phyloP scores from a whole-genome alignment of 2,113 vertebrate species.

The Meleagris gallopavo region DNA sequence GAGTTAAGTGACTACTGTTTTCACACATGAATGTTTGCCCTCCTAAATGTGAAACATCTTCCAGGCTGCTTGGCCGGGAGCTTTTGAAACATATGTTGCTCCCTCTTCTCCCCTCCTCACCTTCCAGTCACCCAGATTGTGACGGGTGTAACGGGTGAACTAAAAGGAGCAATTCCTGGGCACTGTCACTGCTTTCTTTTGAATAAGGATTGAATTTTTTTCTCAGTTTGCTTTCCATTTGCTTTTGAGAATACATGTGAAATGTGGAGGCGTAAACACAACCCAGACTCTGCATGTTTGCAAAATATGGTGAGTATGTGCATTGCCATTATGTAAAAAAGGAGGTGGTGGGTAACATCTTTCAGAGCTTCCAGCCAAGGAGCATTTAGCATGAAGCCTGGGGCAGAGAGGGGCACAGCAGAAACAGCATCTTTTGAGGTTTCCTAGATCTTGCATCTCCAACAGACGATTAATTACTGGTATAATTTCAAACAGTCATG shows the following conservation, averaged over 20 bases:
- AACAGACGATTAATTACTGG: background rate
- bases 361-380: background rate
- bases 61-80: background rate
- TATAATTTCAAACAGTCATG: background rate
- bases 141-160: background rate
- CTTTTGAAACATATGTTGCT: background rate
- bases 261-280: background rate
- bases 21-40: background rate
- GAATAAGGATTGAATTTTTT: background rate
- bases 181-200: background rate
- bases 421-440: background rate
- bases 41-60: background rate
- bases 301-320: no score
- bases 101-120: background rate
- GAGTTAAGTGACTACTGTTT: background rate
- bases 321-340: background rate
- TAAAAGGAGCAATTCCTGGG: background rate
- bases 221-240: background rate
- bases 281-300: background rate
- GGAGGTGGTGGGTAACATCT: background rate
- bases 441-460: background rate
- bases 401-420: background rate
- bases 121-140: background rate
- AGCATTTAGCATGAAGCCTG: background rate
- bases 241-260: background rate